Evolutionary conservation across 2,888 invertebrate species (phyloP).

Genomic region (Drosophila gaucha): DNA sequence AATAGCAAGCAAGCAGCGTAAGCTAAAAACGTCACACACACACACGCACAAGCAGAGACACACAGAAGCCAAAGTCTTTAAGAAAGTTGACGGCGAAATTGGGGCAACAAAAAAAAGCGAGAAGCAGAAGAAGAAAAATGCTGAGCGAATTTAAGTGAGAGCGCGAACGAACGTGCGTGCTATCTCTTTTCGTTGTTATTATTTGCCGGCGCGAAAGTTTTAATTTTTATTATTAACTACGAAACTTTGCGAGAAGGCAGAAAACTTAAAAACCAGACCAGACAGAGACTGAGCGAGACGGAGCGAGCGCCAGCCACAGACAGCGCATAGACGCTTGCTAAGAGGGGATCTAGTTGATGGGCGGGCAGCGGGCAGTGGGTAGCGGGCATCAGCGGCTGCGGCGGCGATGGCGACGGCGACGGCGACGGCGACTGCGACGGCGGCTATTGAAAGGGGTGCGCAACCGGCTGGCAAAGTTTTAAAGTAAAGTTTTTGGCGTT

Average conservation of each 20-base stretch:
- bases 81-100: constrained; percentile 51
- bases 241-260: constrained; percentile 72
- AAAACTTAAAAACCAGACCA: constrained; percentile 72
- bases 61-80: constrained; percentile 40
- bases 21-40: constrained; percentile 14
- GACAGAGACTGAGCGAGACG: constrained; percentile 43
- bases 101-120: constrained; percentile 39
- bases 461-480: constrained; percentile 73
- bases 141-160: constrained; percentile 5
- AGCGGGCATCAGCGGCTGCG: not conserved
- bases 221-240: constrained; percentile 81
- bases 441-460: constrained; percentile 54
- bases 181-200: constrained; percentile 74
- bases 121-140: not conserved
- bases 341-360: constrained; percentile 40
- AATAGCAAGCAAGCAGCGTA: constrained; percentile 12
- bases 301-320: constrained; percentile 31
- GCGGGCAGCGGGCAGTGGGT: not conserved
- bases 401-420: not conserved
- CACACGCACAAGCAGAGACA: not conserved
- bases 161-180: constrained; percentile 10
- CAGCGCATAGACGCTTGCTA: constrained; percentile 57
- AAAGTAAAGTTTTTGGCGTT: constrained; percentile 78
- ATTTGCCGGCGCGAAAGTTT: constrained; percentile 81
- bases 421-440: not conserved